phyloP scores from a whole-genome alignment of 2,888 invertebrate genomes.

The Ectropis crepuscularia region DNA sequence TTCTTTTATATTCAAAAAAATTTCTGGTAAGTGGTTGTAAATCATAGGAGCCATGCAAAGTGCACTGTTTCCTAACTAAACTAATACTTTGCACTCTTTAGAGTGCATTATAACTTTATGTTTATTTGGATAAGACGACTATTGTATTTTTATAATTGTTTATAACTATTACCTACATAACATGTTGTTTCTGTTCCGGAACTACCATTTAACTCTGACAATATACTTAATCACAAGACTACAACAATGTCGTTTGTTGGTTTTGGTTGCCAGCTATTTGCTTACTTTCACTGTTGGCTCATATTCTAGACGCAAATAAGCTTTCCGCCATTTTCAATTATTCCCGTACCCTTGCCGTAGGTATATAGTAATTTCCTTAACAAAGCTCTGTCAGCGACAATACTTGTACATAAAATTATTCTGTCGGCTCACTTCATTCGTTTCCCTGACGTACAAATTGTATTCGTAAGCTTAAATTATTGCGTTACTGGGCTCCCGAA shows the following conservation, averaged over 20 bases:
- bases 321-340: slow-evolving; percentile 32
- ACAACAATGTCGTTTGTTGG: background rate
- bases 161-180: too few relatives aligned
- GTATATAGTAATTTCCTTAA: slow-evolving; percentile 33
- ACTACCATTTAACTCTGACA: too few relatives aligned
- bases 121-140: too few relatives aligned
- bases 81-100: too few relatives aligned
- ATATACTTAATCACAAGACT: background rate
- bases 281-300: background rate
- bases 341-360: slow-evolving; percentile 22
- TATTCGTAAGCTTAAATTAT: slow-evolving; percentile 74
- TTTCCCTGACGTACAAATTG: slow-evolving; percentile 72
- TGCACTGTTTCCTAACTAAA: too few relatives aligned
- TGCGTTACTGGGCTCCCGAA: slow-evolving; percentile 55
- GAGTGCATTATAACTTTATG: too few relatives aligned
- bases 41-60: too few relatives aligned
- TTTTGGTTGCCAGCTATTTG: background rate
- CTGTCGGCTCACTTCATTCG: slow-evolving; percentile 70
- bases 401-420: slow-evolving; percentile 63
- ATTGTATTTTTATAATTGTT: too few relatives aligned
- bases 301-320: too few relatives aligned
- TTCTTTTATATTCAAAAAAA: too few relatives aligned
- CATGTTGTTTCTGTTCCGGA: too few relatives aligned
- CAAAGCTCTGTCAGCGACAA: slow-evolving; percentile 53
- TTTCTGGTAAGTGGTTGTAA: too few relatives aligned